A percentile compares a stretch with the other conserved stretches of the same genome.
These are phyloP conservation scores for Ammospiza maritima DNA, from an alignment of 2,797 vertebrate species.

Conservation along the genomic window DNA sequence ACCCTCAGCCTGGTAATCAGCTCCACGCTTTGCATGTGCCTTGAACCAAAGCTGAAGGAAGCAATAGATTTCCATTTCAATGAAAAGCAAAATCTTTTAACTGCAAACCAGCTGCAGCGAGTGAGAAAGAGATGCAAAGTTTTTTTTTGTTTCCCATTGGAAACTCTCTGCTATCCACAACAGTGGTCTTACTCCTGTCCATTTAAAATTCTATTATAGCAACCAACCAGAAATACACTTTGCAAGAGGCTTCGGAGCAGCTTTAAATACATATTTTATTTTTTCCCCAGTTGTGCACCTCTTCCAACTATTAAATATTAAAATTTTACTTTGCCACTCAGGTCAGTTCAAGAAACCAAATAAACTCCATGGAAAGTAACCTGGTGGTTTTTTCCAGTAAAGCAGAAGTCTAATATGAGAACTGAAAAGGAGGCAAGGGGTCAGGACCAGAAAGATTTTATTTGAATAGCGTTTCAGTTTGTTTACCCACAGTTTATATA, in stretches of 20 bases:
- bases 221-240: slow-evolving; percentile 56
- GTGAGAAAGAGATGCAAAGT: not conserved
- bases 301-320: slow-evolving; percentile 67
- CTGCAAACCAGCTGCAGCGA: slow-evolving; percentile 1
- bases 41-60: not conserved
- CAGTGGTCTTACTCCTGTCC: slow-evolving; percentile 14
- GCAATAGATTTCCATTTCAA: slow-evolving; percentile 17
- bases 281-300: slow-evolving; percentile 35
- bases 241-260: slow-evolving; percentile 30
- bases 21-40: not conserved
- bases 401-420: not conserved
- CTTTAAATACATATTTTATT: slow-evolving; percentile 60
- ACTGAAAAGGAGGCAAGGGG: not conserved
- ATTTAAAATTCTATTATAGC: slow-evolving; percentile 66
- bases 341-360: slow-evolving; percentile 36
- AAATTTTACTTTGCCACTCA: slow-evolving; percentile 43
- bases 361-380: not conserved
- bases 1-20: not conserved
- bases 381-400: not conserved
- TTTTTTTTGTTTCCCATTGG: slow-evolving; percentile 1
- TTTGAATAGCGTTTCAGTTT: not conserved
- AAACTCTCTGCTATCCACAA: slow-evolving; percentile 37
- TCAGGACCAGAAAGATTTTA: not conserved
- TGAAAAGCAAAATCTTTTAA: not conserved
- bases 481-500: not conserved